Evolutionary conservation across 2,113 vertebrate genomes (phyloP).

Genomic region (Anarrhichthys ocellatus): DNA sequence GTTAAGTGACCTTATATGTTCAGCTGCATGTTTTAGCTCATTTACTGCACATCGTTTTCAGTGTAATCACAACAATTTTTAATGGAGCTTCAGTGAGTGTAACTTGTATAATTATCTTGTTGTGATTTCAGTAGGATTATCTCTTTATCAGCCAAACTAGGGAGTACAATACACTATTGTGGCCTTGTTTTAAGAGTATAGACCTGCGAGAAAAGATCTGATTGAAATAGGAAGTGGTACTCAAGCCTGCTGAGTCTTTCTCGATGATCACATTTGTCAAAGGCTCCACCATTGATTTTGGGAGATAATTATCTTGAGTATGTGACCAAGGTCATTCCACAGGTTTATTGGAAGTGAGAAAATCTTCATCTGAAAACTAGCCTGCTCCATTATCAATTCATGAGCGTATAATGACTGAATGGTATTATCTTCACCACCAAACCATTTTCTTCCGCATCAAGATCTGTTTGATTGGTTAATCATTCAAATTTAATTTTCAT

Average conservation of each 20-base stretch:
- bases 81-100: neutral
- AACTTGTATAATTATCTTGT: too few species aligned
- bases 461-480: constrained; percentile 62
- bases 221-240: constrained; percentile 56
- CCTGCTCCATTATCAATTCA: constrained; percentile 73
- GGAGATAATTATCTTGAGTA: constrained; percentile 72
- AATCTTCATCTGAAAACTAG: constrained; percentile 58
- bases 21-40: neutral
- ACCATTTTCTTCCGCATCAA: constrained; percentile 54
- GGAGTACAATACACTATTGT: neutral
- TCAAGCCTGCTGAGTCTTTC: constrained; percentile 48
- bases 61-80: neutral
- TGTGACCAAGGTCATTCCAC: constrained; percentile 73
- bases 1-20: too few species aligned
- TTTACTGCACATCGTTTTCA: neutral
- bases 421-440: constrained; percentile 63
- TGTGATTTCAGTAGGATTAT: neutral
- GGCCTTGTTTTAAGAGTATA: neutral
- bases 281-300: constrained; percentile 71
- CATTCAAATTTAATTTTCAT: constrained; percentile 57
- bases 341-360: constrained; percentile 68
- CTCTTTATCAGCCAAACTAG: neutral
- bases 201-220: constrained; percentile 4
- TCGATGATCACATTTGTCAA: constrained; percentile 72
- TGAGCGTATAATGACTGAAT: constrained; percentile 74